These are phyloP conservation scores for Copsychus sechellarum DNA, from an alignment of 2,113 vertebrate species.

Conservation along the genomic window DNA sequence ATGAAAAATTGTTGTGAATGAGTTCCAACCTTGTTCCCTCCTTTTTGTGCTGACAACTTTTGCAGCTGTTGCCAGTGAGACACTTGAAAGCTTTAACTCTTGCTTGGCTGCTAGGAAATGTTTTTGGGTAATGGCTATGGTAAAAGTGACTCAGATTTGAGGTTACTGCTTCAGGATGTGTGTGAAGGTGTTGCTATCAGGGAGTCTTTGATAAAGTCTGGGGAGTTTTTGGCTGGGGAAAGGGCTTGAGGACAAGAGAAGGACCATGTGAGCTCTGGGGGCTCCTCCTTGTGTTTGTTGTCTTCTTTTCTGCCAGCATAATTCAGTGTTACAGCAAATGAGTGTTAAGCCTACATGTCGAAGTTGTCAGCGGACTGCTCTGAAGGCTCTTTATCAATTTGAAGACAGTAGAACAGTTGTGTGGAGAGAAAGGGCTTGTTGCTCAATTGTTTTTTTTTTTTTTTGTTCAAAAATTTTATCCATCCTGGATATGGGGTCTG, in stretches of 20 bases:
- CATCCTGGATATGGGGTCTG: background rate
- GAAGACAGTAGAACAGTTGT: background rate
- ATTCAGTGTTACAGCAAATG: background rate
- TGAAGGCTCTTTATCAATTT: background rate
- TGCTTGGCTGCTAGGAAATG: background rate
- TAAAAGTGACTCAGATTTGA: background rate
- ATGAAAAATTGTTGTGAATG: background rate
- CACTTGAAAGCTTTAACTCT: background rate
- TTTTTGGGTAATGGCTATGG: background rate
- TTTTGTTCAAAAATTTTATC: background rate
- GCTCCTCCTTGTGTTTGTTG: fast-evolving
- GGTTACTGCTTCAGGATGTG: background rate
- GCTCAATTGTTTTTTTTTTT: background rate
- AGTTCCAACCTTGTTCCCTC: background rate
- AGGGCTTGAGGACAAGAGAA: background rate
- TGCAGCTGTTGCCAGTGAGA: background rate
- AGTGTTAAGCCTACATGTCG: background rate
- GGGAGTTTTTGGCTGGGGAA: background rate
- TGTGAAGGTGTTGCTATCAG: background rate
- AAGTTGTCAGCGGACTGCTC: background rate
- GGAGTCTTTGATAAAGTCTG: background rate
- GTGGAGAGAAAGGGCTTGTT: background rate
- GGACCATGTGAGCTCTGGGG: fast-evolving
- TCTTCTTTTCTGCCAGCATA: background rate
- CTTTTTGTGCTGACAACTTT: background rate